A percentile compares a stretch with the other conserved stretches of the same genome.
Evolutionary conservation across 2,888 invertebrate genomes (phyloP).

Genomic region (Drosophila mimetica): DNA sequence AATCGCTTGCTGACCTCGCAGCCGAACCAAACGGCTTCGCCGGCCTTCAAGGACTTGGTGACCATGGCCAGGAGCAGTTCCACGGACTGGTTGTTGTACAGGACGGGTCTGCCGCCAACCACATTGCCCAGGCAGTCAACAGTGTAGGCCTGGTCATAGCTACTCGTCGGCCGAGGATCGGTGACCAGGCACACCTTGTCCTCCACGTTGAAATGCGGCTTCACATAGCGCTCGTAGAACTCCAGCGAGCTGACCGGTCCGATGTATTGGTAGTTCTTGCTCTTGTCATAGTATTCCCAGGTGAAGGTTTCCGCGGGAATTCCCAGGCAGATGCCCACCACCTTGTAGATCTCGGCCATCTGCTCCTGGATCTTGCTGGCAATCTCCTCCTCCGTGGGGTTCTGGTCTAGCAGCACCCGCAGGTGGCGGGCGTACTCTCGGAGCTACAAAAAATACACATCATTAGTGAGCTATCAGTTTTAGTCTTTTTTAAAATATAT

Average conservation of each 20-base stretch:
- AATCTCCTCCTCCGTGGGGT: slow-evolving; percentile 87
- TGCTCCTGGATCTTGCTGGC: slow-evolving; percentile 88
- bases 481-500: too few species aligned
- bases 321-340: slow-evolving; percentile 93
- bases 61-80: slow-evolving; percentile 90
- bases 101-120: slow-evolving; percentile 90
- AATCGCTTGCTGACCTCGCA: slow-evolving; percentile 94
- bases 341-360: slow-evolving; percentile 91
- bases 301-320: slow-evolving; percentile 91
- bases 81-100: slow-evolving; percentile 95
- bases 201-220: slow-evolving; percentile 91
- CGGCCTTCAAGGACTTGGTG: slow-evolving; percentile 90
- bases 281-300: slow-evolving; percentile 94
- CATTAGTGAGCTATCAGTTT: too few species aligned
- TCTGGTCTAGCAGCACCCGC: slow-evolving; percentile 87
- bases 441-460: slow-evolving; percentile 85
- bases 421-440: slow-evolving; percentile 92
- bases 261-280: slow-evolving; percentile 89
- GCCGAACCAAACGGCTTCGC: slow-evolving; percentile 96
- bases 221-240: slow-evolving; percentile 92
- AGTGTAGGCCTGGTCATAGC: slow-evolving; percentile 92
- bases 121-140: slow-evolving; percentile 95
- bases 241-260: slow-evolving; percentile 91
- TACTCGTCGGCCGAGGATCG: slow-evolving; percentile 92
- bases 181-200: slow-evolving; percentile 95